Evolutionary conservation across 2,888 invertebrate species (phyloP).

Genomic region (Pogonocherus hispidulus): DNA sequence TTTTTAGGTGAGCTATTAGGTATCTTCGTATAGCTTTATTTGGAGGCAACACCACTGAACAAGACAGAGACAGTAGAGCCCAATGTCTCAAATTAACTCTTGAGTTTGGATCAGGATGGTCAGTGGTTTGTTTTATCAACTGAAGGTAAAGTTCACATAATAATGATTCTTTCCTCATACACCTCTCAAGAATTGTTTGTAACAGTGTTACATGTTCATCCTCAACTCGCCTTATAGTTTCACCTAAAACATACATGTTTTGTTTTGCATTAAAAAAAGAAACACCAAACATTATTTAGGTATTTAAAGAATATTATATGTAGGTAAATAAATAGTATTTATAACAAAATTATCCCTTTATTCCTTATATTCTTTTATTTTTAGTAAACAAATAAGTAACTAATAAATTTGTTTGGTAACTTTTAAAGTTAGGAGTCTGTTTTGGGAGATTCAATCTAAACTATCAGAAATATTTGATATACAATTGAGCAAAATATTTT

Average conservation of each 20-base stretch:
- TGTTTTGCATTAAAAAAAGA: neutral
- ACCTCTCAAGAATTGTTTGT: constrained; percentile 90
- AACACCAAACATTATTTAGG: neutral
- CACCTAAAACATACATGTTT: constrained; percentile 68
- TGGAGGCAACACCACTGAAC: constrained; percentile 88
- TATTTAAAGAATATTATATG: no score
- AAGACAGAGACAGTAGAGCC: constrained; percentile 87
- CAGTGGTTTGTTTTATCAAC: constrained; percentile 92
- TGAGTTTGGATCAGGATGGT: constrained; percentile 90
- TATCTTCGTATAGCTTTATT: constrained; percentile 89
- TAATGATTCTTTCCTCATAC: constrained; percentile 90
- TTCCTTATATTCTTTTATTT: no score
- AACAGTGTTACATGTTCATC: constrained; percentile 91
- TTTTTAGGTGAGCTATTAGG: constrained; percentile 89
- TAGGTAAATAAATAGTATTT: no score
- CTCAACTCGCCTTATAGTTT: constrained; percentile 79
- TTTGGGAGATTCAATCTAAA: no score
- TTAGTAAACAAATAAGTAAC: no score
- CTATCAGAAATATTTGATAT: no score
- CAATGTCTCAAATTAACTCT: constrained; percentile 91
- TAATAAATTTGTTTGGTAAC: no score
- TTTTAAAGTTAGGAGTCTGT: no score
- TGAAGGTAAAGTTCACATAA: constrained; percentile 93
- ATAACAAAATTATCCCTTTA: no score
- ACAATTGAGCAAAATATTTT: no score